Conservation (phyloP, 2,113 vertebrate species). For the Poeciliopsis turrubarensis region DNA sequence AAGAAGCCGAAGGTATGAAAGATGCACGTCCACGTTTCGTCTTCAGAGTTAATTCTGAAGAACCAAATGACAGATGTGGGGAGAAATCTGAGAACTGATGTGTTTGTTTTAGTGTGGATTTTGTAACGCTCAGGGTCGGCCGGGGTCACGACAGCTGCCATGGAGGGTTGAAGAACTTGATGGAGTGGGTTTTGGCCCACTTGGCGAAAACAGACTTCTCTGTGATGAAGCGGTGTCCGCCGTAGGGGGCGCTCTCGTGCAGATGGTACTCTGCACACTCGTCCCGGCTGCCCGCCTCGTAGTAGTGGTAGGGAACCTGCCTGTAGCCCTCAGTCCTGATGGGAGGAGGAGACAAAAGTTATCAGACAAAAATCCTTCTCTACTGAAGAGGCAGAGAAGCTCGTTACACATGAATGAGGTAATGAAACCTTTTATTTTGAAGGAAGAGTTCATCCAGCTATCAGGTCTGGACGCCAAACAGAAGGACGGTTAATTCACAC, state of each 20-base stretch:
- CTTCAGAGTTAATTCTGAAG: background rate
- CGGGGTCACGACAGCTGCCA: constrained; percentile 90
- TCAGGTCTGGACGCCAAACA: no score
- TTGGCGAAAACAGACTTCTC: constrained; percentile 96
- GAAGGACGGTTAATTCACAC: no score
- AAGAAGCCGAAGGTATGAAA: constrained; percentile 20
- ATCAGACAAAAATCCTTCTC: background rate
- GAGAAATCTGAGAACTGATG: constrained; percentile 1
- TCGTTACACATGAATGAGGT: background rate
- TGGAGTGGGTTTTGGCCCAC: constrained; percentile 91
- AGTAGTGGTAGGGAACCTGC: constrained; percentile 98
- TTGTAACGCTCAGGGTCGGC: constrained; percentile 3
- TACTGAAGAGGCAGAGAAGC: background rate
- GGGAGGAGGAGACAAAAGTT: constrained; percentile 4
- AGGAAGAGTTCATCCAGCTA: no score
- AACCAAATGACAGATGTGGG: constrained; percentile 1
- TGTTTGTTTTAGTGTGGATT: background rate
- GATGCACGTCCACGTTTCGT: background rate
- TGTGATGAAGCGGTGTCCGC: constrained; percentile 96
- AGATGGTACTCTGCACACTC: constrained; percentile 95
- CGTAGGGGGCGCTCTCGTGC: constrained; percentile 94
- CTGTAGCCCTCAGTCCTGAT: constrained; percentile 87
- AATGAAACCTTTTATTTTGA: background rate
- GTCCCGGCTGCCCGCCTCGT: constrained; percentile 89
- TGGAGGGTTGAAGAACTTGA: constrained; percentile 93